Percentiles rank a stretch among this genome's conserved stretches.
These are phyloP conservation scores for Ischnura elegans DNA, from an alignment of 2,888 invertebrate species.

Conservation along the genomic window DNA sequence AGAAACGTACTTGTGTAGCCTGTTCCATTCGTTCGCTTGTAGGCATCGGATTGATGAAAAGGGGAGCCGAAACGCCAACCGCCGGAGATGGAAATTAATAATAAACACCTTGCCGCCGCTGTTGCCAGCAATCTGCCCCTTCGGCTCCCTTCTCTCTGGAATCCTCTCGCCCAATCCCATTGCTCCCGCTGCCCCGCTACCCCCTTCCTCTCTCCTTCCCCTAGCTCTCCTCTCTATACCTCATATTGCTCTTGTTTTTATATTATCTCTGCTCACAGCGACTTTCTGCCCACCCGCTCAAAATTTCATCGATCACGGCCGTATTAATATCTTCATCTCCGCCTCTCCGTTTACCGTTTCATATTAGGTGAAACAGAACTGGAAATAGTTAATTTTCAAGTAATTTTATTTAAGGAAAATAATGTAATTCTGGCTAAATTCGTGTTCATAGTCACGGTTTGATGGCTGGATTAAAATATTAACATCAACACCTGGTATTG, in stretches of 20 bases:
- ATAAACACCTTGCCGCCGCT: constrained; percentile 56
- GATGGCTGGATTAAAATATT: too few relatives aligned
- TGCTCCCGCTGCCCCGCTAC: neutral
- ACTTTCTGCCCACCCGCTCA: neutral
- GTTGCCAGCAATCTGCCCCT: neutral
- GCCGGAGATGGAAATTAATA: constrained; percentile 63
- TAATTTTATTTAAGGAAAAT: too few relatives aligned
- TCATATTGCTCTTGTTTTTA: too few relatives aligned
- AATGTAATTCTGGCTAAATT: too few relatives aligned
- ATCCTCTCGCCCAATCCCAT: constrained; percentile 5
- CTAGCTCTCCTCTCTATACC: neutral
- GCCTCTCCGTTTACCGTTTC: neutral
- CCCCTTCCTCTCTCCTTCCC: too few relatives aligned
- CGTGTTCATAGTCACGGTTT: too few relatives aligned
- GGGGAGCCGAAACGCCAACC: constrained; percentile 54
- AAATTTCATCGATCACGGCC: neutral
- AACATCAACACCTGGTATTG: too few relatives aligned
- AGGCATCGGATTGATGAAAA: constrained; percentile 47
- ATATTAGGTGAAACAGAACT: too few relatives aligned
- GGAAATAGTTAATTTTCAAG: too few relatives aligned
- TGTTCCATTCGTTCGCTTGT: neutral
- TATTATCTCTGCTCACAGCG: neutral
- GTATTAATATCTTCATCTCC: neutral
- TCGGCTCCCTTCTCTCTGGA: neutral
- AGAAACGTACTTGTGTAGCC: neutral